Evolutionary conservation across 2,113 vertebrate species (phyloP).

Genomic region (Struthidea cinerea): DNA sequence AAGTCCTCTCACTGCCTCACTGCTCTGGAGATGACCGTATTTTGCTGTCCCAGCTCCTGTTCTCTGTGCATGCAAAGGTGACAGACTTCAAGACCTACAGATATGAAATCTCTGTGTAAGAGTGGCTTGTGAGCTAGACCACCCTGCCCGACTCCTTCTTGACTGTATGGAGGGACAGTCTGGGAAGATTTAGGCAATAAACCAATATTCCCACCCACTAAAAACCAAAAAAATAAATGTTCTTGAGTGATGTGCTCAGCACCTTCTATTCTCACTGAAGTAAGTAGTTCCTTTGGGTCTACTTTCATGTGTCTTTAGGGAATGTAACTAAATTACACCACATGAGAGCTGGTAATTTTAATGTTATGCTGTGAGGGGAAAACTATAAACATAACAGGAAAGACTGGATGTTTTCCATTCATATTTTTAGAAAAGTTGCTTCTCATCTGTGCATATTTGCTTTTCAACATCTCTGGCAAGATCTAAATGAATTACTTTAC

Average conservation of each 20-base stretch:
- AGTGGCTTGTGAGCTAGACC: background rate
- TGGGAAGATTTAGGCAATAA: background rate
- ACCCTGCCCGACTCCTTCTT: background rate
- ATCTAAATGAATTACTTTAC: slow-evolving; percentile 40
- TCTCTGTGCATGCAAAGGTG: background rate
- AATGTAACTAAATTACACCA: slow-evolving; percentile 48
- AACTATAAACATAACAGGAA: slow-evolving; percentile 60
- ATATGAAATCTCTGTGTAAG: background rate
- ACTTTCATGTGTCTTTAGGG: slow-evolving; percentile 49
- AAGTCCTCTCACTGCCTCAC: background rate
- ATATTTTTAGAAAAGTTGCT: slow-evolving; percentile 50
- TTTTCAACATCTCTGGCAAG: slow-evolving; percentile 27
- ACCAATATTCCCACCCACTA: background rate
- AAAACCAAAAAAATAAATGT: background rate
- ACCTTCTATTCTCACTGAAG: slow-evolving; percentile 18
- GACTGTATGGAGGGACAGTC: background rate
- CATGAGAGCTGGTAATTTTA: slow-evolving; percentile 49
- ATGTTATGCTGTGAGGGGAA: slow-evolving; percentile 14
- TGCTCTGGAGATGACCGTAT: background rate
- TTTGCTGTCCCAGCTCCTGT: background rate
- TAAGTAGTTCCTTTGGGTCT: slow-evolving; percentile 1
- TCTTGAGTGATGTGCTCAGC: background rate
- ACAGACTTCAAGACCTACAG: background rate
- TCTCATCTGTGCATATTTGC: slow-evolving; percentile 31
- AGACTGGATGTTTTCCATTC: slow-evolving; percentile 54